A percentile compares a stretch with the other conserved stretches of the same genome.
These are phyloP conservation scores for Poeciliopsis gracilis DNA, from an alignment of 2,797 vertebrate species.

Conservation along the genomic window DNA sequence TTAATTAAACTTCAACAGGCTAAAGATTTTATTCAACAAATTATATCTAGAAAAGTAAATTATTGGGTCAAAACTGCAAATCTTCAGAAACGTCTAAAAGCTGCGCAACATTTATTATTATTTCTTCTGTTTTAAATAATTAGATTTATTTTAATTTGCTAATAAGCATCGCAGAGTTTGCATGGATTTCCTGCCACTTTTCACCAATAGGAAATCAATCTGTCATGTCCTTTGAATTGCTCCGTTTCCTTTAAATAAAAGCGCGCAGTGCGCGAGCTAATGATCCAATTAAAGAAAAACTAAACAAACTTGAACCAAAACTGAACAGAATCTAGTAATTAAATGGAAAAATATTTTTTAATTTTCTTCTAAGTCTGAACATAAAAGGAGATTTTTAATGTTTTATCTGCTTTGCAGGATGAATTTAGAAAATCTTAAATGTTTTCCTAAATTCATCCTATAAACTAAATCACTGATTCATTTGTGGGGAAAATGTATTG, in stretches of 20 bases:
- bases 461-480: neutral
- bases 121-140: neutral
- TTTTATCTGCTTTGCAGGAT: neutral
- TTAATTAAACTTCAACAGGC: neutral
- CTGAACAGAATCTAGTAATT: neutral
- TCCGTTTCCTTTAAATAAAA: constrained; percentile 2
- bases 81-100: neutral
- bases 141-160: neutral
- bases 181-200: neutral
- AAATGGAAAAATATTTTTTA: neutral
- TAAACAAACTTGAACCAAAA: neutral
- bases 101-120: neutral
- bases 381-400: neutral
- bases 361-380: too few relatives aligned
- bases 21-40: neutral
- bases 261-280: neutral
- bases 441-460: too few relatives aligned
- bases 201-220: constrained; percentile 1
- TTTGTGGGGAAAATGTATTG: neutral
- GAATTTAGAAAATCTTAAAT: neutral
- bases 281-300: neutral
- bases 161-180: neutral
- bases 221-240: neutral
- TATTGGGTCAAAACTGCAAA: neutral
- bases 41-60: neutral